Evolutionary conservation across 2,797 vertebrate species (phyloP), one percentile per base, ranked within the genome.

Genomic region (Todus mexicanus): DNA sequence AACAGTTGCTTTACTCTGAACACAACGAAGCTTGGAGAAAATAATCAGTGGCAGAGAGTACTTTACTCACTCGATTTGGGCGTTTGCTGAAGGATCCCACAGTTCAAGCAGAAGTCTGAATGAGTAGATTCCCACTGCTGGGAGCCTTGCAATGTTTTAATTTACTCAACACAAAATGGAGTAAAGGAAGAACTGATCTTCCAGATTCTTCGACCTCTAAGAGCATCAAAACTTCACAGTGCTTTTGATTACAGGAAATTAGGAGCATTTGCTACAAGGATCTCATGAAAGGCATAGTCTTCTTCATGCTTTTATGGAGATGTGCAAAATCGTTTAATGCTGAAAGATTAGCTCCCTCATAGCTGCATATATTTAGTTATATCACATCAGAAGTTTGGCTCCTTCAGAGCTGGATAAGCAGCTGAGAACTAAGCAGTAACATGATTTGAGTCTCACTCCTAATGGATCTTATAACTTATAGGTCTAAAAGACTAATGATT

Each of bases 401-500:
- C 65, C 88, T 95, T 89, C 77, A 20, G 26, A 87, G 84, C 8
- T 90, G 73, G 73, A 91, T 54, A 66, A 95, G 90, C 63, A 78
- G 80, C 60, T 92, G 47, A 91, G 91, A 92, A 96, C 59, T 48
- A 87, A 96, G 82, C 83, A 94, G 40, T 54, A 93, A 83, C 77
- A 53, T 9, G 81, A 91, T 91, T 76, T 84, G 77, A 92, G 54
- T 72, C 75, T 96, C 87, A 92, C 25, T 77, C 89, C 72, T 95
- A 95, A 96, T 94, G 86, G 87, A 95, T 92, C 81, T 92, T 59
- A 53, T n/a, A 87, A 86, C 78, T 96, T 91, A 57, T 5, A 93
- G 72, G 73, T 84, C 83, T 64, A 88, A 92, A 95, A 81, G 35
- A 64, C 83, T 96, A 94, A 96, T 56, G 88, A 95, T 95, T 94